Evolutionary conservation across 1,140 invertebrate species (phyloP).

Genomic region (Bursaphelenchus mucronatus): DNA sequence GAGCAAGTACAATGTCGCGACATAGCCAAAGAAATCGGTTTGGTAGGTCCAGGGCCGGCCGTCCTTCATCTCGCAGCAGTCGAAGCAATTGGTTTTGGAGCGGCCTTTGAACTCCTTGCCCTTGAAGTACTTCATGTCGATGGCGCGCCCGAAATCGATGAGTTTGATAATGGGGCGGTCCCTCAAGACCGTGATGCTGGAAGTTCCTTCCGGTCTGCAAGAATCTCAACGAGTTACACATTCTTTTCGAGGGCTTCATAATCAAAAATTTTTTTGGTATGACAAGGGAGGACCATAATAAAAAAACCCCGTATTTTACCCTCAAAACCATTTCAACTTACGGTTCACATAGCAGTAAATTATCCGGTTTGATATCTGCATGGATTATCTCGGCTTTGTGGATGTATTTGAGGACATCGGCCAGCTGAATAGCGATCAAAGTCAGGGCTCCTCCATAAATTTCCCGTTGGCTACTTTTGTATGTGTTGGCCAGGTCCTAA

Average conservation of each 20-base stretch:
- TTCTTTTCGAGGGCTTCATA: too few relatives aligned
- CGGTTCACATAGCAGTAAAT: constrained; percentile 31
- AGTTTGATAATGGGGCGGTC: constrained; percentile 34
- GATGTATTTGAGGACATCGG: constrained; percentile 28
- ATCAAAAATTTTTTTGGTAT: neutral
- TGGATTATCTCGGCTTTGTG: constrained; percentile 40
- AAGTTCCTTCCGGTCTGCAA: too few relatives aligned
- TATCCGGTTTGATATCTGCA: constrained; percentile 44
- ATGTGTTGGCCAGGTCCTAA: constrained; percentile 36
- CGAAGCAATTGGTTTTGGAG: constrained; percentile 42
- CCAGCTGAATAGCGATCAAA: constrained; percentile 37
- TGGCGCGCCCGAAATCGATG: constrained; percentile 42
- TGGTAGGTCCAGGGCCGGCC: constrained; percentile 45
- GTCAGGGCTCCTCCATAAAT: constrained; percentile 28
- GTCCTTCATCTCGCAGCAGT: constrained; percentile 42
- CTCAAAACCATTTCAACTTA: constrained; percentile 4
- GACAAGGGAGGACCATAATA: neutral
- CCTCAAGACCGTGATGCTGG: neutral
- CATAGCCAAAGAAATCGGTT: constrained; percentile 42
- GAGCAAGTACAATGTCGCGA: constrained; percentile 36
- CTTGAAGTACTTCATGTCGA: constrained; percentile 38
- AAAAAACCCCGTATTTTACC: constrained; percentile 14
- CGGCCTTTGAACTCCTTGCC: constrained; percentile 33
- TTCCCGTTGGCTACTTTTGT: constrained; percentile 26
- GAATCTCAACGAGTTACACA: too few relatives aligned